These are phyloP conservation scores for Nomada ferruginata DNA, from an alignment of 2,888 invertebrate species.

Conservation along the genomic window DNA sequence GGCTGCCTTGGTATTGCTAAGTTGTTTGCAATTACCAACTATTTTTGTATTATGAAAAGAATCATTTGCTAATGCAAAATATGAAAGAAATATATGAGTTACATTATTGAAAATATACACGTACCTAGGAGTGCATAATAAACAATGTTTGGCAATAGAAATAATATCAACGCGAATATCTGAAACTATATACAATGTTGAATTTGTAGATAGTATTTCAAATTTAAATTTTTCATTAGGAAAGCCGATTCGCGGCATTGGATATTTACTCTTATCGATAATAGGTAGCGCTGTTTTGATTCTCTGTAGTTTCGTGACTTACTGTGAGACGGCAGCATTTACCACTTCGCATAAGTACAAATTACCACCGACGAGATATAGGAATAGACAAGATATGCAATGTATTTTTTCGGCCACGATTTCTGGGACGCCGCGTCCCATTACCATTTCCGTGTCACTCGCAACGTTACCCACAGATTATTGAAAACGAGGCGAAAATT, in stretches of 20 bases:
- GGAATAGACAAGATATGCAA: no score
- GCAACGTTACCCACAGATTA: no score
- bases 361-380: no score
- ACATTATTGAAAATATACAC: neutral
- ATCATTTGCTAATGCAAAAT: neutral
- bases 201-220: neutral
- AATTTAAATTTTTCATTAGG: neutral
- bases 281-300: slow-evolving; percentile 5
- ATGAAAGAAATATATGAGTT: neutral
- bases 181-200: neutral
- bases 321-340: slow-evolving; percentile 26
- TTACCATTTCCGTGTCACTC: no score
- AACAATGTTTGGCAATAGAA: neutral
- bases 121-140: no score
- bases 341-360: neutral
- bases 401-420: no score
- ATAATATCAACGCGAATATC: neutral
- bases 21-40: neutral
- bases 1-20: slow-evolving; percentile 34
- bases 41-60: neutral
- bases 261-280: neutral
- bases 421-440: no score
- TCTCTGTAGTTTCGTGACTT: neutral
- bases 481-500: no score
- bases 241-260: neutral